These are phyloP conservation scores for Schizopygopsis malacanthus DNA, from an alignment of 2,797 vertebrate species.

Conservation along the genomic window DNA sequence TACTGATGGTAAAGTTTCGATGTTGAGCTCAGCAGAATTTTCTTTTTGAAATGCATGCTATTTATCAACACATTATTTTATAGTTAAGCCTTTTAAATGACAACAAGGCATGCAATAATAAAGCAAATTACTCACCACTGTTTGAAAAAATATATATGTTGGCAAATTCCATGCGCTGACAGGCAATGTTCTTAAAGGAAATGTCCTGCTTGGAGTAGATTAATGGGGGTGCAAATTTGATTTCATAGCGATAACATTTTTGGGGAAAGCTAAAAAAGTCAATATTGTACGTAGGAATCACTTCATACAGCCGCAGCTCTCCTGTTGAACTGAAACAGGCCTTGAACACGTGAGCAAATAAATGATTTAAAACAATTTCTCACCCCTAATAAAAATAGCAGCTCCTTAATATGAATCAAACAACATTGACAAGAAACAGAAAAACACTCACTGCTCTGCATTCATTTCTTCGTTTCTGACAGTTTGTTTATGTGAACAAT, in stretches of 20 bases:
- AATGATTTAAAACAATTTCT: not conserved
- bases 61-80: not conserved
- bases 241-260: not conserved
- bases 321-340: not conserved
- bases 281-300: not conserved
- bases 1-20: no score
- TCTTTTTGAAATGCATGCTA: not conserved
- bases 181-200: not conserved
- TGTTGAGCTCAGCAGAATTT: no score
- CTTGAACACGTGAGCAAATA: not conserved
- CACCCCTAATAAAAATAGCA: not conserved
- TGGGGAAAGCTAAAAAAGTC: not conserved
- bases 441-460: not conserved
- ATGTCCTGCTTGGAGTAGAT: not conserved
- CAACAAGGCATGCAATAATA: not conserved
- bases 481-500: not conserved
- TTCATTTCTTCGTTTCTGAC: not conserved
- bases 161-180: not conserved
- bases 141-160: not conserved
- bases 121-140: not conserved
- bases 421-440: not conserved
- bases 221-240: not conserved
- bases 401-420: not conserved
- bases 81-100: not conserved
- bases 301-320: not conserved